These are phyloP conservation scores for Heliothis peltigera DNA, from an alignment of 2,888 invertebrate genomes.

Conservation along the genomic window DNA sequence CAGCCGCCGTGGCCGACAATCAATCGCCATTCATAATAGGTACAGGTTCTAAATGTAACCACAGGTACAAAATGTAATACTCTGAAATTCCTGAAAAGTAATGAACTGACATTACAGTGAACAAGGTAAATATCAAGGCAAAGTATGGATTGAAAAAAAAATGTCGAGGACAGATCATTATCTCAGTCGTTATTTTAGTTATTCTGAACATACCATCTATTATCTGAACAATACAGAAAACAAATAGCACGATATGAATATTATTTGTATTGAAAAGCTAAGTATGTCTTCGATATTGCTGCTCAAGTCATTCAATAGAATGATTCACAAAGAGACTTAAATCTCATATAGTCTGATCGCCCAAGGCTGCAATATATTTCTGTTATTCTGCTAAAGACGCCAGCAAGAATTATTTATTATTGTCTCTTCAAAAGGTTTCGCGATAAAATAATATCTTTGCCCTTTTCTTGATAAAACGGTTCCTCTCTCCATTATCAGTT, in stretches of 20 bases:
- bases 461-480: conserved; percentile 33
- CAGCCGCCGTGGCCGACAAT: no score
- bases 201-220: conserved; percentile 24
- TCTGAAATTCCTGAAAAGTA: conserved; percentile 11
- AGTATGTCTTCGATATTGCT: conserved; percentile 19
- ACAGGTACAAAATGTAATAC: background rate
- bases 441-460: conserved; percentile 37
- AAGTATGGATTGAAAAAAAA: conserved; percentile 12
- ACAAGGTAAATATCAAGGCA: conserved; percentile 18
- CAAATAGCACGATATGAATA: conserved; percentile 20
- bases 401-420: conserved; percentile 12
- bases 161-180: conserved; percentile 27
- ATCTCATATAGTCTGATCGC: conserved; percentile 9
- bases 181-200: conserved; percentile 34
- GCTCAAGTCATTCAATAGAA: conserved; percentile 9
- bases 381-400: conserved; percentile 19
- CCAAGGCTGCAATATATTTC: conserved; percentile 12
- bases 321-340: conserved; percentile 11
- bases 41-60: no score
- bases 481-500: conserved; percentile 17
- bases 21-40: no score
- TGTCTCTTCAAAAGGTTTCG: conserved; percentile 23
- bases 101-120: conserved; percentile 22
- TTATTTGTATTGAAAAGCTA: conserved; percentile 33
- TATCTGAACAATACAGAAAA: conserved; percentile 30